Base-by-base conservation (phyloP, 2,797 vertebrate species). In the Esox masquinongy region DNA sequence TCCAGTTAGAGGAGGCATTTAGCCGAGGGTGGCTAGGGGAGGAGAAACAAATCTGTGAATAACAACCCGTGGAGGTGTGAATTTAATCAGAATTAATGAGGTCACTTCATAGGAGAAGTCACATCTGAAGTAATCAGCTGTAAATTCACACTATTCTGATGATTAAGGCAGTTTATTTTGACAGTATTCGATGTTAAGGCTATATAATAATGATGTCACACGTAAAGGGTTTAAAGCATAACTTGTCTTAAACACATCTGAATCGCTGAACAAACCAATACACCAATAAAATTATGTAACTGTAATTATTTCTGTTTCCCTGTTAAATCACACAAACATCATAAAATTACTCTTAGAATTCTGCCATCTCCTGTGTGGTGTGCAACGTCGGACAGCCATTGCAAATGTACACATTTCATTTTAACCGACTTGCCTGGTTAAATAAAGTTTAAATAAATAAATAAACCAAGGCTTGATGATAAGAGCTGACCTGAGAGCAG, bases 31-130 rank as follows among this genome's bases (percentile, higher is more conserved):
- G 16, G 68, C 59, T 1, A 56, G 76, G 69, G 73, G 77, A 70
- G 71, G n/a, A 71, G 47, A 73, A 72, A 73, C 79, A 82, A 80
- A 87, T 0, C 83, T 87, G 90, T 86, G 84, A 93, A 88, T 72
- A 90, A 87, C 79, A 85, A 83, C 78, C 79, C 67, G 79, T 87
- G 88, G 81, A 91, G 89, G 89, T 93, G 91, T 90, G 86, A 93
- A 92, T 88, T 77, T 88, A 89, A 91, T 93, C 74, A 78, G 89
- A 93, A 90, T 90, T 91, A 94, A 94, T 93, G 89, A 94, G 87
- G 89, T 87, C 79, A 77, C 74, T 82, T 88, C 77, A 80, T 80
- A 79, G 73, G 79, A 84, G 77, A 79, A 68, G 72, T 87, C 77
- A 72, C 11, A 77, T 86, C 82, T 80, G 77, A 80, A 85, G 80